Evolutionary conservation across 2,888 invertebrate genomes (phyloP).

Genomic region (Polydesmus complanatus): DNA sequence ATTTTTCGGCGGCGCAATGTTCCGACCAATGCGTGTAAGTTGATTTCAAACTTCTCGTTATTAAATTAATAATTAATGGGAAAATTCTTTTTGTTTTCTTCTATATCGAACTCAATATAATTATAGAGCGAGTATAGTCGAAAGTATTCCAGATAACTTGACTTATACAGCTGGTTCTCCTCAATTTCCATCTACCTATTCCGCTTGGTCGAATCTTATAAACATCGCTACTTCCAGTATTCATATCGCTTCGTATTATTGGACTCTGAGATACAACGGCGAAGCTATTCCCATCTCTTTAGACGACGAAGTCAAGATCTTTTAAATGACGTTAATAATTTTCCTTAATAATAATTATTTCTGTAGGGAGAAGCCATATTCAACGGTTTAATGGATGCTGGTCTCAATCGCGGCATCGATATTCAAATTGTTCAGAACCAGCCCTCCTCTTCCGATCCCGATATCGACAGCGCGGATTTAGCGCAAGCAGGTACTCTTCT

Average conservation of each 20-base stretch:
- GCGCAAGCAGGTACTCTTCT: conserved; percentile 50
- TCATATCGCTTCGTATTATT: conserved; percentile 87
- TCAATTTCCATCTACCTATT: conserved; percentile 53
- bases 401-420: conserved; percentile 52
- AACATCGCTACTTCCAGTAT: conserved; percentile 58
- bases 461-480: conserved; percentile 64
- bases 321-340: neutral
- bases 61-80: too few relatives aligned
- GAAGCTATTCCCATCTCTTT: neutral
- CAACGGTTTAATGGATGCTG: conserved; percentile 58
- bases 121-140: conserved; percentile 64
- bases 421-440: conserved; percentile 75
- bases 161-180: conserved; percentile 49
- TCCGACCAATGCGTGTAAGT: neutral
- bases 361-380: conserved; percentile 74
- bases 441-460: conserved; percentile 53
- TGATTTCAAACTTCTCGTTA: too few relatives aligned
- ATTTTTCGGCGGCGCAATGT: neutral
- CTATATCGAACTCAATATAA: neutral
- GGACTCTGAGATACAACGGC: conserved; percentile 73
- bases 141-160: conserved; percentile 82
- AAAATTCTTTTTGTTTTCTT: neutral
- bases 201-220: conserved; percentile 66
- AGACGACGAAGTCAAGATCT: neutral
- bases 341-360: conserved; percentile 13